Conservation (phyloP, 2,113 vertebrate species). For the Psephotus haematonotus region DNA sequence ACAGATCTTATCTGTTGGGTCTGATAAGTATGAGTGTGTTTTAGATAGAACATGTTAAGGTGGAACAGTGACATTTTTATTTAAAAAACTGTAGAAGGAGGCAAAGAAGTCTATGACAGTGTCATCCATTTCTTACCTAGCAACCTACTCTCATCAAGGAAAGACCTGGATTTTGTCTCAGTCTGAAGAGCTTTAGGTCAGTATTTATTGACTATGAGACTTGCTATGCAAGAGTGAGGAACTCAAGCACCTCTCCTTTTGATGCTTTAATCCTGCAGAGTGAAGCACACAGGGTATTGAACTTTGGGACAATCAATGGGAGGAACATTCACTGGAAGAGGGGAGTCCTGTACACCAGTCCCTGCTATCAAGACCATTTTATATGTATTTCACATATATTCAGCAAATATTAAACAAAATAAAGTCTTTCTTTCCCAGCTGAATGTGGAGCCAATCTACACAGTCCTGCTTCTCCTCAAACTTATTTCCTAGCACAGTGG, state of each 20-base stretch:
- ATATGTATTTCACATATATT: not conserved
- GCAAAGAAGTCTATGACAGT: not conserved
- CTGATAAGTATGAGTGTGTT: not conserved
- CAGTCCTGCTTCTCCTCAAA: not conserved
- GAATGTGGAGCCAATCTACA: not conserved
- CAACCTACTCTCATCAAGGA: not conserved
- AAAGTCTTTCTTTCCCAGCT: not conserved
- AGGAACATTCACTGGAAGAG: not conserved
- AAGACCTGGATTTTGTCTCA: not conserved
- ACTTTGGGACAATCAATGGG: not conserved
- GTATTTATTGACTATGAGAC: not conserved
- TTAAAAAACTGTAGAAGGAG: not conserved
- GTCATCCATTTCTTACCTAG: not conserved
- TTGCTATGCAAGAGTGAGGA: not conserved
- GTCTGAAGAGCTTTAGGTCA: not conserved
- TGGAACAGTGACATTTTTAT: not conserved
- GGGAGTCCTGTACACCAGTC: rapidly evolving
- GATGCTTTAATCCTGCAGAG: rapidly evolving
- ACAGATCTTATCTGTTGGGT: not conserved
- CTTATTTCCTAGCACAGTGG: rapidly evolving
- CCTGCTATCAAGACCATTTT: not conserved
- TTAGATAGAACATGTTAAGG: not conserved
- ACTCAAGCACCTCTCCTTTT: not conserved
- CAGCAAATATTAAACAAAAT: not conserved
- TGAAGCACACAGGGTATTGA: not conserved